Percentiles rank a stretch among this genome's conserved stretches.
Evolutionary conservation across 2,797 vertebrate species (phyloP).

Genomic region (Lacerta viridis): DNA sequence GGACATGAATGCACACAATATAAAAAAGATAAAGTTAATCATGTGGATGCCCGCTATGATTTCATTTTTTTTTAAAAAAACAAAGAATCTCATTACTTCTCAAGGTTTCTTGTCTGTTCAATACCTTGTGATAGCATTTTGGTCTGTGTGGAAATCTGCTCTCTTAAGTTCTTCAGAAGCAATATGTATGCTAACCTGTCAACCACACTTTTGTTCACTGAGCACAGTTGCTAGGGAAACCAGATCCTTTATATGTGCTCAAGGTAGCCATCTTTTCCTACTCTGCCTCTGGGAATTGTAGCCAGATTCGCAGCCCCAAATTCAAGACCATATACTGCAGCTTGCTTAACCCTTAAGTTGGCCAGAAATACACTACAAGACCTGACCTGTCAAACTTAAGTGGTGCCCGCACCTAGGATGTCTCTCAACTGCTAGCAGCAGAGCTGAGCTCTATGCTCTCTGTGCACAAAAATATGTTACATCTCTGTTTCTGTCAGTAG

Average conservation of each 20-base stretch:
- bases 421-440: neutral
- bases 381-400: neutral
- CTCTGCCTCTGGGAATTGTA: constrained; percentile 56
- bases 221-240: constrained; percentile 77
- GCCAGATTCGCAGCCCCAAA: constrained; percentile 64
- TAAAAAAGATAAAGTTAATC: constrained; percentile 28
- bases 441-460: neutral
- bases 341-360: constrained; percentile 62
- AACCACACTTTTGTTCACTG: constrained; percentile 64
- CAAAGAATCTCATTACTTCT: constrained; percentile 6
- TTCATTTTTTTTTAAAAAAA: constrained; percentile 6
- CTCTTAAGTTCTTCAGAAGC: constrained; percentile 40
- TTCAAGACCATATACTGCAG: constrained; percentile 40
- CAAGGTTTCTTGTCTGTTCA: neutral
- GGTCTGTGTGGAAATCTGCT: neutral
- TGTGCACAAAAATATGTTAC: neutral
- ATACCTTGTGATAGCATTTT: accelerated
- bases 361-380: neutral
- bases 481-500: neutral
- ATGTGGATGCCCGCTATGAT: neutral
- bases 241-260: constrained; percentile 55
- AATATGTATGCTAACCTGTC: constrained; percentile 53
- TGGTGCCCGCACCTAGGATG: no score
- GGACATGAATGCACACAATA: neutral
- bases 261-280: constrained; percentile 47